Evolutionary conservation across 2,888 invertebrate species (phyloP), one percentile per base, ranked within the genome.

Genomic region (Heteropelma amictum): DNA sequence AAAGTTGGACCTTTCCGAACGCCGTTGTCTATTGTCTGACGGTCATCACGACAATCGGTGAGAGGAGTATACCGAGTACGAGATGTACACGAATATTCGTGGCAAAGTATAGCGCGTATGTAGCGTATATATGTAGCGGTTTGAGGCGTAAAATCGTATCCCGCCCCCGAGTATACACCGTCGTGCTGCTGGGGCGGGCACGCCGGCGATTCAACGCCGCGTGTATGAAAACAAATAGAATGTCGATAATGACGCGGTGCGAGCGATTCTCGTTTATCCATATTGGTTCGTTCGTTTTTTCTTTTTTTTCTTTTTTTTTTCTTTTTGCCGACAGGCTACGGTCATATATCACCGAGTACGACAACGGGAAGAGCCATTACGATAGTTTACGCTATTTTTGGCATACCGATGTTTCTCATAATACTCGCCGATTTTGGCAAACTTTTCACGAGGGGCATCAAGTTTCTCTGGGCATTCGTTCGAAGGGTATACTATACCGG

Each of bases 371-470:
- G 95, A 77, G 93, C 95, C 0, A 92, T 97, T 53, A 98, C 98
- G 0, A 97, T 99, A 78, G 90, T 96, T 23, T 99, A 99, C 88
- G 97, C 99, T 26, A 93, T 97, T 76, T 93, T 99, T 77, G 99
- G 99, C 8, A 98, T 99, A 83, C 99, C 99, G 0, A 92, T 99
- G 83, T 98, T 99, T 89, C 91, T 99, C 80, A 96, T 99, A 68
- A 94, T 98, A 12, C 89, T 99, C 79, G 97, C 98, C 38, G 98
- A 98, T 90, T 95, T 98, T 86, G 98, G 98, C 79, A 98, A 97
- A 91, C 72, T 89, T 10, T 95, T 99, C 86, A 98, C 98, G 0
- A 92, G 97, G 78, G 93, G 93, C 76, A 95, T 98, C 77, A 98
- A 98, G 90, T 96, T 95, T 89, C 90, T 97, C 21, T 97, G 97